phyloP scores from a whole-genome alignment of 1,140 invertebrate species.

The Drosophila orosa region DNA sequence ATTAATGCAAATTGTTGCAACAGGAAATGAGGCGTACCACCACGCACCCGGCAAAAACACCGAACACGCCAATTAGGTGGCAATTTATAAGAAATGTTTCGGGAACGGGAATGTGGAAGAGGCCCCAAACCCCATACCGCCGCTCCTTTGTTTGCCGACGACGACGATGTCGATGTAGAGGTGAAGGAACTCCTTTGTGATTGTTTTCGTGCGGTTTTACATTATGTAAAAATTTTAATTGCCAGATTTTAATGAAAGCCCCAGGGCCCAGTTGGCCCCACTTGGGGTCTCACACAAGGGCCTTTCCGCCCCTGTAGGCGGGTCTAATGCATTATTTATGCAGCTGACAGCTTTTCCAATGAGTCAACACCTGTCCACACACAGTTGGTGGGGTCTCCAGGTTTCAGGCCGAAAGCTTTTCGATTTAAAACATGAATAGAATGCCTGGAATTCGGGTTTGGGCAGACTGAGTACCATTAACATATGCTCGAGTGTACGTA shows the following conservation, averaged over 20 bases:
- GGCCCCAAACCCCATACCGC: neutral
- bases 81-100: conserved; percentile 63
- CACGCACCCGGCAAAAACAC: conserved; percentile 58
- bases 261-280: conserved; percentile 21
- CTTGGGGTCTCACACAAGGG: conserved; percentile 4
- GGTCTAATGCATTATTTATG: conserved; percentile 46
- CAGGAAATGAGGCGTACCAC: conserved; percentile 70
- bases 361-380: conserved; percentile 48
- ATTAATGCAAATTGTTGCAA: conserved; percentile 71
- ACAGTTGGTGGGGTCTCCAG: neutral
- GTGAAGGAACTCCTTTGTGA: conserved; percentile 52
- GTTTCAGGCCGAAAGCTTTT: conserved; percentile 7
- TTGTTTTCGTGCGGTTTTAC: conserved; percentile 29
- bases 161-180: conserved; percentile 23
- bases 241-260: conserved; percentile 61
- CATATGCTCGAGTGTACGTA: neutral
- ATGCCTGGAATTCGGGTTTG: conserved; percentile 10
- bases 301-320: neutral
- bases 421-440: conserved; percentile 8
- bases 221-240: conserved; percentile 69
- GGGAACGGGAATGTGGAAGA: conserved; percentile 5
- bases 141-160: conserved; percentile 22
- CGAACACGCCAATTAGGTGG: conserved; percentile 63
- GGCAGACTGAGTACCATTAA: neutral
- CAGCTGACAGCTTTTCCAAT: conserved; percentile 41